Evolutionary conservation across 1,140 invertebrate genomes (phyloP).

Genomic region (Ladona fulva): DNA sequence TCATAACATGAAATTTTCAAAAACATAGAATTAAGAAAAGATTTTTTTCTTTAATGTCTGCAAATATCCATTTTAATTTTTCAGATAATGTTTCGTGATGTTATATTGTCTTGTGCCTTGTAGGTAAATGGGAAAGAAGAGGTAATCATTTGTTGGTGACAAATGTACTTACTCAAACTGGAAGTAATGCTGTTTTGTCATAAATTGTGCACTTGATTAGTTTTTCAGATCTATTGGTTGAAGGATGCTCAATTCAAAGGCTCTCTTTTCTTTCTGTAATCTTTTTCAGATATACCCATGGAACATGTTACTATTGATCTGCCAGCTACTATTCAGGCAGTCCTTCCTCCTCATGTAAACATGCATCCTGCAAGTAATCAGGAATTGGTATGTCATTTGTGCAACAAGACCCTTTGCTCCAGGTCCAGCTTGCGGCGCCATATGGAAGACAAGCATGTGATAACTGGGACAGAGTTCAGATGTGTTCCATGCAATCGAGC

Average conservation of each 20-base stretch:
- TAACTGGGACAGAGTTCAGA: constrained; percentile 11
- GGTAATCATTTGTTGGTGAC: no score
- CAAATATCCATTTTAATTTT: no score
- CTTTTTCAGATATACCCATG: neutral
- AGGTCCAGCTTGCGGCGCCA: constrained; percentile 16
- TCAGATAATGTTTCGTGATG: no score
- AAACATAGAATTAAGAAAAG: no score
- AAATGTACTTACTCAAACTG: no score
- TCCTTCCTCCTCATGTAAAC: neutral
- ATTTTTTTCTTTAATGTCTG: no score
- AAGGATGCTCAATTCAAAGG: neutral
- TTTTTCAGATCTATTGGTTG: neutral
- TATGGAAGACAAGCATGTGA: constrained; percentile 18
- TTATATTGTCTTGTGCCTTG: no score
- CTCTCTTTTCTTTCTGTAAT: neutral
- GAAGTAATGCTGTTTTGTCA: no score
- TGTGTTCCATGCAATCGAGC: constrained; percentile 14
- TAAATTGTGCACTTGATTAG: no score
- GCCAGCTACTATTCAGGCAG: neutral
- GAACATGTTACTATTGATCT: neutral
- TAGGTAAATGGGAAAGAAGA: no score
- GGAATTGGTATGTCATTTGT: neutral
- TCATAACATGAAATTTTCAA: no score
- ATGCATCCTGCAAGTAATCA: neutral
- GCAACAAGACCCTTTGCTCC: constrained; percentile 16